Evolutionary conservation across 2,113 vertebrate species (phyloP), one percentile per base, ranked within the genome.

Genomic region (Ochotona curzoniae): DNA sequence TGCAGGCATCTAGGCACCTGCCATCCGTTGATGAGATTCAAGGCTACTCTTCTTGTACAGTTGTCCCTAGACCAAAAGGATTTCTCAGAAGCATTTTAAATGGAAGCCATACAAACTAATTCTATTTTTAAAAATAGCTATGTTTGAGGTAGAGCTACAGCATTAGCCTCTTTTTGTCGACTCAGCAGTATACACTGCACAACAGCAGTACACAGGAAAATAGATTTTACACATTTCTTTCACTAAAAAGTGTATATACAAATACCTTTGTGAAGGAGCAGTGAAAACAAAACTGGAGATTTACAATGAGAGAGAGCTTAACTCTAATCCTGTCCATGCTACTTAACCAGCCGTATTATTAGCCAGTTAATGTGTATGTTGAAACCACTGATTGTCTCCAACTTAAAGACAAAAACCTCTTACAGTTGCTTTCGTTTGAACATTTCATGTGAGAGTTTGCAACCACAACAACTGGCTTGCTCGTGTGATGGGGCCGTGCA

Each of bases 391-490:
- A 83, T 70, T 38, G 60, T 83, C 63, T 90, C 63, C 54, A 64
- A 63, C 51, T n/a, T 78, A 20, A 44, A 93, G 78, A 90, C 7
- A 81, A 66, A 92, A 95, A 54, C 67, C 35, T 87, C 69, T 66
- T 44, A 35, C 1, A 54, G 35, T 83, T 81, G 3, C 57, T 81
- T 1, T 92, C 83, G 76, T 26, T 23, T 44, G 51, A 54, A 35
- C 38, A 51, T 87, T 89, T 83, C 80, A 60, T 87, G 60, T 35
- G 51, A 94, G 70, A 35, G 74, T 79, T 44, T 93, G 78, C 87
- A 91, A 89, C 20, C 89, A 38, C 73, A 67, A 83, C 38, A 86
- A 91, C 44, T 75, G 61, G 70, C 95, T 94, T 93, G 81, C n/a
- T 89, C 70, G 79, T 60, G 49, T 87, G 70, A 74, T 80, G 49